phyloP scores from a whole-genome alignment of 1,140 invertebrate species.

The Procambarus clarkii region DNA sequence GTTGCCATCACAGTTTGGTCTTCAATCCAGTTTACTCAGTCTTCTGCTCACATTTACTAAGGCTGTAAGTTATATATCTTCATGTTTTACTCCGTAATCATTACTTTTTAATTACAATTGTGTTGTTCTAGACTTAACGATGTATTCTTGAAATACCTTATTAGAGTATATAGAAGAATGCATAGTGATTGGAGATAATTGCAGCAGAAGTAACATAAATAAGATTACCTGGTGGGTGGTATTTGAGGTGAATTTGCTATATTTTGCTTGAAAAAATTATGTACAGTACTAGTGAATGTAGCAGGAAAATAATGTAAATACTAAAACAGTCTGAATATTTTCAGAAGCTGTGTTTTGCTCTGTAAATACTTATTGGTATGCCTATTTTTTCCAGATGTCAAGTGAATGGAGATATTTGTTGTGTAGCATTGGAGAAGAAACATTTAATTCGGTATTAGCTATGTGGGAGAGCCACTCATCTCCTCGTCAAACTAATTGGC shows the following conservation, averaged over 20 bases:
- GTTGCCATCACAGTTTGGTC: background rate
- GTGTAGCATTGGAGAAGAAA: conserved; percentile 10
- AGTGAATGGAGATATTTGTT: conserved; percentile 19
- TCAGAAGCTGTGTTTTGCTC: background rate
- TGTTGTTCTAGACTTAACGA: background rate
- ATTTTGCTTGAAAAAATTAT: too few species aligned
- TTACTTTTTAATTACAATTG: background rate
- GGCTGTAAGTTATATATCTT: background rate
- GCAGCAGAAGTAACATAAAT: too few species aligned
- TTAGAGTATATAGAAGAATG: too few species aligned
- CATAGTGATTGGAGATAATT: too few species aligned
- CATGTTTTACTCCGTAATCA: background rate
- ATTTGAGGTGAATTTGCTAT: too few species aligned
- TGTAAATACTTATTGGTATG: background rate
- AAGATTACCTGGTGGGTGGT: too few species aligned
- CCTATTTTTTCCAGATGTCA: background rate
- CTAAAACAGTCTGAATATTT: too few species aligned
- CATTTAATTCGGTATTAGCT: background rate
- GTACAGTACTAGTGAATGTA: too few species aligned
- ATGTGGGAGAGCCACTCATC: conserved; percentile 18
- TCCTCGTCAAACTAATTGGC: background rate
- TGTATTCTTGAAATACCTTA: too few species aligned
- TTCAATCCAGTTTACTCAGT: conserved; percentile 19
- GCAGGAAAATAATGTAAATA: too few species aligned
- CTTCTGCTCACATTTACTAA: conserved; percentile 35